Conservation (phyloP, 2,113 vertebrate species). For the Gracilinanus agilis region DNA sequence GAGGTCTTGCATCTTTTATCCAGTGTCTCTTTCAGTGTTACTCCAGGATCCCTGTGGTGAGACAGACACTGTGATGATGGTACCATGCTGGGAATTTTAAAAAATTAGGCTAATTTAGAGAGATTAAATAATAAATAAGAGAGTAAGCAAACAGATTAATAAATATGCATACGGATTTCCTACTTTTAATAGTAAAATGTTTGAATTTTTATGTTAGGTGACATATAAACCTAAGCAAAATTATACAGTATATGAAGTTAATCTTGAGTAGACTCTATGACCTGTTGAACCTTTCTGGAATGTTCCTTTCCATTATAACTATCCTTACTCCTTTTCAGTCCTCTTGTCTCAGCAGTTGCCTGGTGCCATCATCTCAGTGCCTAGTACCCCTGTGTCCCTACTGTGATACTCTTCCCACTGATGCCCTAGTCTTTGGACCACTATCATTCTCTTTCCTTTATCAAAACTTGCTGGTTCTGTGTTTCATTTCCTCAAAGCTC, state of each 20-base stretch:
- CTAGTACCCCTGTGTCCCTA: not conserved
- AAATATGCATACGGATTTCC: constrained; percentile 64
- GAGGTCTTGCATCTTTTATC: constrained; percentile 67
- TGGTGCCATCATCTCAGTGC: not conserved
- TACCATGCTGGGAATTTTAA: constrained; percentile 59
- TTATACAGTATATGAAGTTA: constrained; percentile 42
- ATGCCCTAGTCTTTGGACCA: not conserved
- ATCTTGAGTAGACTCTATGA: not conserved
- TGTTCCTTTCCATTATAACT: not conserved
- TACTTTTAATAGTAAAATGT: constrained; percentile 68
- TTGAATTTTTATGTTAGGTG: constrained; percentile 52
- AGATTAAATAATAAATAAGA: constrained; percentile 67
- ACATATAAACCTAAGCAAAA: constrained; percentile 61
- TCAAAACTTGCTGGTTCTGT: not conserved
- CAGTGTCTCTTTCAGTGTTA: constrained; percentile 57
- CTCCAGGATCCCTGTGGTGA: constrained; percentile 32
- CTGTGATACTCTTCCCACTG: not conserved
- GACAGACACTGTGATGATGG: constrained; percentile 44
- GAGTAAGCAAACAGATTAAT: constrained; percentile 70
- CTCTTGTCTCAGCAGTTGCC: not conserved
- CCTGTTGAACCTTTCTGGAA: not conserved
- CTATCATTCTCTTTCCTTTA: too few relatives aligned
- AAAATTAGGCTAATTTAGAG: constrained; percentile 70
- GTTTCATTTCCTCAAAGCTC: not conserved
- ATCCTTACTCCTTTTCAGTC: not conserved